Percentiles rank a stretch among this genome's conserved stretches.
Conservation (phyloP, 2,113 vertebrate genomes). For the Rissa tridactyla region DNA sequence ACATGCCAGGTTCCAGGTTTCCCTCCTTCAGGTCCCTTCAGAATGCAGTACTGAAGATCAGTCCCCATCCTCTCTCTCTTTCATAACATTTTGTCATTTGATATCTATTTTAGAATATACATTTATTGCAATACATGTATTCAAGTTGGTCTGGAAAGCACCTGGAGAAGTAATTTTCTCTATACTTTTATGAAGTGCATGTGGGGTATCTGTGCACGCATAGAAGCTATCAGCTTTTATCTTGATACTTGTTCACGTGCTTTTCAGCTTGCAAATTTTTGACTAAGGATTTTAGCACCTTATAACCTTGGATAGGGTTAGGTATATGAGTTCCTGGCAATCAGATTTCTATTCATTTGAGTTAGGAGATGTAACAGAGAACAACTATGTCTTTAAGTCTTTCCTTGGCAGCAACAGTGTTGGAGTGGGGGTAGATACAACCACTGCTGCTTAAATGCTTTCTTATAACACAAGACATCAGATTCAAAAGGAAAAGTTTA, state of each 20-base stretch:
- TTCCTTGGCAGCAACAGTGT: neutral
- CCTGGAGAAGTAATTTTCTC: neutral
- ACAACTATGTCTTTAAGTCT: neutral
- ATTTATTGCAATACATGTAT: neutral
- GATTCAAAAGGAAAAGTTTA: neutral
- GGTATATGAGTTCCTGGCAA: neutral
- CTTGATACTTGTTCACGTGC: neutral
- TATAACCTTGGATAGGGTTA: neutral
- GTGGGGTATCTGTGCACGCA: fast-evolving
- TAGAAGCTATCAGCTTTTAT: neutral
- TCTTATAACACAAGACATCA: neutral
- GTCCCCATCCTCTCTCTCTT: neutral
- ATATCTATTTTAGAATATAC: neutral
- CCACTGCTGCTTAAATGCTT: neutral
- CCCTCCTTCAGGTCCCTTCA: neutral
- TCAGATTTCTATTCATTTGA: neutral
- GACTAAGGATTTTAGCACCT: neutral
- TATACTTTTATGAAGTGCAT: neutral
- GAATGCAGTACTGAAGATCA: neutral
- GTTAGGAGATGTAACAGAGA: neutral
- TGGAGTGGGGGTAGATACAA: neutral
- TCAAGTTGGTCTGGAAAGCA: neutral
- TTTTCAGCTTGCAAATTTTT: neutral
- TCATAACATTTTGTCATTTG: neutral
- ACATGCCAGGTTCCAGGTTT: neutral